Conservation (phyloP, 2,888 invertebrate genomes). For the Apoda limacodes region DNA sequence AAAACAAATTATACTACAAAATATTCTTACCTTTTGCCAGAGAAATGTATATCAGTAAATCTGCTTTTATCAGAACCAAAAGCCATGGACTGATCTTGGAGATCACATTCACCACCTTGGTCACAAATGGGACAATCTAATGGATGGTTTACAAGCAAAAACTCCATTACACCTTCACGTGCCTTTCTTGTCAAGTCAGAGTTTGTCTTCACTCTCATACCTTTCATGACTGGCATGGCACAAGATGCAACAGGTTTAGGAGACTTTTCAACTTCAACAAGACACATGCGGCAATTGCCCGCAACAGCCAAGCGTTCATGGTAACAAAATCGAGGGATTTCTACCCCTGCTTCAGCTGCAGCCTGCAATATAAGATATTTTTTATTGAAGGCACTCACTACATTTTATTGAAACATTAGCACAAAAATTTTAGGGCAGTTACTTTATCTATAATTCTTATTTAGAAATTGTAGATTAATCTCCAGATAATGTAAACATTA, state of each 20-base stretch:
- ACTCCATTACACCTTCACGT: conserved; percentile 95
- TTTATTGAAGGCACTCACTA: not conserved
- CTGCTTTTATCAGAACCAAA: conserved; percentile 96
- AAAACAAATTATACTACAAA: conserved; percentile 1
- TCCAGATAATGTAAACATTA: too few species aligned
- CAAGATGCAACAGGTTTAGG: conserved; percentile 99
- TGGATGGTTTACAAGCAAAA: conserved; percentile 97
- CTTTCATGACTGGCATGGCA: conserved; percentile 99
- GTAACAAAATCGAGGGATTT: conserved; percentile 99
- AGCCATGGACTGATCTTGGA: conserved; percentile 99
- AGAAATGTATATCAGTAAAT: conserved; percentile 91
- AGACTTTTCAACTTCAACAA: conserved; percentile 99
- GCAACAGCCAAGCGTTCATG: conserved; percentile 98
- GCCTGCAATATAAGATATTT: conserved; percentile 74
- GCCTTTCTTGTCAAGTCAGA: conserved; percentile 89
- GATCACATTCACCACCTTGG: conserved; percentile 94
- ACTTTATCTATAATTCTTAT: too few species aligned
- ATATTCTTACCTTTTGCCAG: conserved; percentile 82
- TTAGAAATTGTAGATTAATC: too few species aligned
- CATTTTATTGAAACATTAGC: not conserved
- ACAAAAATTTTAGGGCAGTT: too few species aligned
- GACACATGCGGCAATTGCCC: conserved; percentile 99
- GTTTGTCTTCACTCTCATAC: conserved; percentile 98
- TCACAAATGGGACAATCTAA: conserved; percentile 99
- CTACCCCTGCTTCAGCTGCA: conserved; percentile 93